A percentile compares a stretch with the other conserved stretches of the same genome.
phyloP scores from a whole-genome alignment of 2,113 vertebrate species.

The Alosa alosa region DNA sequence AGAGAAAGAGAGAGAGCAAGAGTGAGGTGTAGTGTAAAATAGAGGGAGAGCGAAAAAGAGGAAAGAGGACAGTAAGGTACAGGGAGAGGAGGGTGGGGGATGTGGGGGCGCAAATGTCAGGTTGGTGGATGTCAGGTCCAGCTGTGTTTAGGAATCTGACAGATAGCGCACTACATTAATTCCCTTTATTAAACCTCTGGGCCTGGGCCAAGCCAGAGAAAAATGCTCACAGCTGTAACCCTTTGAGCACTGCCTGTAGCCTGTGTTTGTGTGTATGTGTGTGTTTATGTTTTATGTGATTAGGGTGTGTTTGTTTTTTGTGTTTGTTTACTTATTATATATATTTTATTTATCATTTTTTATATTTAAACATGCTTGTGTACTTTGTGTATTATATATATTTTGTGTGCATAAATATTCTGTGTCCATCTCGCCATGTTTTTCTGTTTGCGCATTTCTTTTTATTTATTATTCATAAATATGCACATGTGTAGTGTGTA shows the following conservation, averaged over 20 bases:
- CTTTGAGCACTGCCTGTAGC: constrained; percentile 40
- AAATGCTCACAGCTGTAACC: constrained; percentile 72
- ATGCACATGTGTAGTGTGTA: not conserved
- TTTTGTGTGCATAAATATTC: too few species aligned
- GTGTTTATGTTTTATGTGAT: not conserved
- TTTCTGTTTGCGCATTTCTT: not conserved
- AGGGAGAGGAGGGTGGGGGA: constrained; percentile 48
- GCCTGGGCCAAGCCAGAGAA: constrained; percentile 66
- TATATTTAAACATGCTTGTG: not conserved
- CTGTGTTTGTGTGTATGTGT: constrained; percentile 15
- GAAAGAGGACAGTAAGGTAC: not conserved
- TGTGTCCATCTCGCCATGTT: not conserved
- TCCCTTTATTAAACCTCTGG: constrained; percentile 79
- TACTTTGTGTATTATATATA: not conserved
- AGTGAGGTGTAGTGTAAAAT: constrained; percentile 6
- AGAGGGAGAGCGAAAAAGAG: not conserved
- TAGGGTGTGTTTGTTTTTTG: too few species aligned
- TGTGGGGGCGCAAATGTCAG: constrained; percentile 34
- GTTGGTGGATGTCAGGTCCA: constrained; percentile 74
- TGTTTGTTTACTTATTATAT: not conserved
- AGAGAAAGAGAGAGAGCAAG: not conserved
- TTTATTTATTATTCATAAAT: not conserved
- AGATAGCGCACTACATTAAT: constrained; percentile 79
- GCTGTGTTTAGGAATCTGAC: constrained; percentile 81
- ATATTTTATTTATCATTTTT: not conserved